Evolutionary conservation across 23 tunicate species (phyloP), one percentile per base, ranked within the genome.

Genomic region (Diplosoma virens): DNA sequence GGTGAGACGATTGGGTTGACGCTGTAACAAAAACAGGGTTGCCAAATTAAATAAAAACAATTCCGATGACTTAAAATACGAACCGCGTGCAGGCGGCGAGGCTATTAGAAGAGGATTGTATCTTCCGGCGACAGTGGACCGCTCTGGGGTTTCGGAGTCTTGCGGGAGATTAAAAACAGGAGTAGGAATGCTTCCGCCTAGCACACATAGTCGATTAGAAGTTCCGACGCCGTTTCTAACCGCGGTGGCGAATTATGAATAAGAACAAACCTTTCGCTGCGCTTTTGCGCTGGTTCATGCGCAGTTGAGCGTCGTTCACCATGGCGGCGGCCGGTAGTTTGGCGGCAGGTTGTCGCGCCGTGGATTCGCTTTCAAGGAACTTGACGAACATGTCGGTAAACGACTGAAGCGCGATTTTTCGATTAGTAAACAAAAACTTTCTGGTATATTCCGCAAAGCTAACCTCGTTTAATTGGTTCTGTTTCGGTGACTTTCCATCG

Each of bases 371-470:
- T 58, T 92, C 97, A 65, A 92, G 72, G 60, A 92, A 92, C 63
- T 92, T 92, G 46, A 92, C 92, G 37, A 92, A 92, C 92, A 92
- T 85, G 58, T 73, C 66, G 9, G 96, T 68, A 60, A 89, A 89
- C n/a, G 95, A 88, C 95, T 88, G 80, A 68, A 82, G 28, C n/a
- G n/a, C n/a, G n/a, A n/a, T n/a, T n/a, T n/a, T n/a, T n/a, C n/a
- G n/a, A n/a, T n/a, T n/a, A n/a, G n/a, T n/a, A n/a, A n/a, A n/a
- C n/a, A n/a, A n/a, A n/a, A n/a, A n/a, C n/a, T n/a, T n/a, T n/a
- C n/a, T n/a, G n/a, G n/a, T n/a, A n/a, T n/a, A n/a, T n/a, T n/a
- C n/a, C n/a, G n/a, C n/a, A n/a, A n/a, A n/a, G n/a, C n/a, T n/a
- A n/a, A n/a, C n/a, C n/a, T n/a, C n/a, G n/a, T n/a, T n/a, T n/a